Conservation (phyloP, 2,888 invertebrate genomes). For the Cosmia pyralina region DNA sequence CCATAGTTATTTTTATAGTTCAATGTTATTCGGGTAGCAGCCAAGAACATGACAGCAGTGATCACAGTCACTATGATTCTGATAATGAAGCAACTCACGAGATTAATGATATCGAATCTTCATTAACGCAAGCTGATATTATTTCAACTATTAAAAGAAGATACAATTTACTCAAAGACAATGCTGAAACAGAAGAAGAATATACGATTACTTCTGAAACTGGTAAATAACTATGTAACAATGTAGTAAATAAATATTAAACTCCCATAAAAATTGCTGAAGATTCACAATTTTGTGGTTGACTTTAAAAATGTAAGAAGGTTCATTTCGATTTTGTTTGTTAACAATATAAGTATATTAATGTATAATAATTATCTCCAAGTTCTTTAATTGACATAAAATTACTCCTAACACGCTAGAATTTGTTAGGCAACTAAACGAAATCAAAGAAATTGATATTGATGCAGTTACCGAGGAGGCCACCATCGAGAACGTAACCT, state of each 20-base stretch:
- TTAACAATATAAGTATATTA: too few species aligned
- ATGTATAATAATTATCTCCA: background rate
- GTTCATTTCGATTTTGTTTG: background rate
- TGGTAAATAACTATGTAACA: conserved; percentile 28
- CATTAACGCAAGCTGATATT: background rate
- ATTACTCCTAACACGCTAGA: too few species aligned
- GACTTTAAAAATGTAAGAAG: conserved; percentile 1
- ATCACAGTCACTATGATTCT: conserved; percentile 4
- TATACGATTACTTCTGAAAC: background rate
- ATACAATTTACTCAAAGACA: conserved; percentile 10
- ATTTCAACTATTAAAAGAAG: background rate
- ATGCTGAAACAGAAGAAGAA: background rate
- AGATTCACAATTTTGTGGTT: background rate
- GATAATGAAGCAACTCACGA: conserved; percentile 38
- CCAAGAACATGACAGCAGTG: background rate
- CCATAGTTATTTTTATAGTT: conserved; percentile 12
- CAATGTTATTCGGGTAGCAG: conserved; percentile 12
- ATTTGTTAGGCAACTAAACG: background rate
- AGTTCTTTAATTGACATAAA: background rate
- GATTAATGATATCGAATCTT: background rate
- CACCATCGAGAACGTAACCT: conserved; percentile 55
- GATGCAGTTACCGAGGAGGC: conserved; percentile 21
- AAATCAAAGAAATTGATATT: background rate
- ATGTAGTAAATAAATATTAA: background rate
- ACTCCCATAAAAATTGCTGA: too few species aligned